Evolutionary conservation across 2,888 invertebrate genomes (phyloP), one percentile per base, ranked within the genome.

Genomic region (Ctenicera cuprea): DNA sequence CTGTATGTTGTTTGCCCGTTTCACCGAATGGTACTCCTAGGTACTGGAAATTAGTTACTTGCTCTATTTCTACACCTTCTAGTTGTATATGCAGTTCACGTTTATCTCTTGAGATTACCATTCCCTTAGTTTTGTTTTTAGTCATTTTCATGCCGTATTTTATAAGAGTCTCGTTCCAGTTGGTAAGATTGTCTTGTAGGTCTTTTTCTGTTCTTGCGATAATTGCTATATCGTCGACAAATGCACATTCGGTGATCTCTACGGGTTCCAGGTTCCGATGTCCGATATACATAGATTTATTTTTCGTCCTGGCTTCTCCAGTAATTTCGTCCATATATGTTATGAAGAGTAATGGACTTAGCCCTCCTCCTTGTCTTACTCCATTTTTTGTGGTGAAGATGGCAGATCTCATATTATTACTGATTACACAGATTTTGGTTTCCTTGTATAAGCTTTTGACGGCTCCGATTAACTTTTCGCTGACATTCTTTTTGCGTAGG

Each of bases 351-450:
- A 52, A 22, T 2, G 48, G 22, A 16, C 4, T 52, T 7, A 52
- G 52, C 26, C 52, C 52, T 22, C 52, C 52, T 52, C 52, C 52
- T 48, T 48, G 48, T 48, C 48, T n/a, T 48, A 48, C 16, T 48
- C 16, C 16, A 3, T 26, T 52, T 52, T 52, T 52, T 9, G 52
- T 22, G 3, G 52, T 52, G n/a, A 52, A 52, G 52, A 22, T 20
- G 11, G n/a, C 22, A 52, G 20, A 22, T 52, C n/a, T 52, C 52
- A 52, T 3, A 22, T 52, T 52, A 52, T 52, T 52, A 22, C 20
- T 52, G n/a, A 52, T 52, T 52, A 52, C 52, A 22, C 22, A 22
- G 8, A 4, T 52, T 16, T 9, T 52, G 4, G 52, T 52, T 52
- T 52, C n/a, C 3, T 22, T 52, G 52, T 52, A 22, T 26, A 52